Evolutionary conservation across 2,797 vertebrate species (phyloP).

Genomic region (Ctenopoma kingsleyae): DNA sequence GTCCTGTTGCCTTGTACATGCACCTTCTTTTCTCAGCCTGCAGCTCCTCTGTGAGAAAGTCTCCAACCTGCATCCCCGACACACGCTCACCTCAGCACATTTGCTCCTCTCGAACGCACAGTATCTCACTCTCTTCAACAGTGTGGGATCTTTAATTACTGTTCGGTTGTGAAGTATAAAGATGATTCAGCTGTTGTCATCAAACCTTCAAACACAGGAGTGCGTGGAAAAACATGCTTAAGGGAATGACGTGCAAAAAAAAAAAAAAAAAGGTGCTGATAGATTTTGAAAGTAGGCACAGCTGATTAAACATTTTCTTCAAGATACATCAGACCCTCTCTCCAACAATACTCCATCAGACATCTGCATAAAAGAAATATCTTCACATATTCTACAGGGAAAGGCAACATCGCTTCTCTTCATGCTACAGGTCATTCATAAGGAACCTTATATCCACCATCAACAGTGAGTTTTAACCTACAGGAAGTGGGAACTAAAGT

Average conservation of each 20-base stretch:
- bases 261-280: constrained; percentile 16
- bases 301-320: constrained; percentile 39
- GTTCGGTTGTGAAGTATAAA: constrained; percentile 22
- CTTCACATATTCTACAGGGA: background rate
- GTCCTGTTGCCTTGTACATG: background rate
- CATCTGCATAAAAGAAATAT: background rate
- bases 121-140: background rate
- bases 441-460: background rate
- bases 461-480: constrained; percentile 1
- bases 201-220: constrained; percentile 13
- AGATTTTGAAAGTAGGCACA: constrained; percentile 22
- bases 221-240: background rate
- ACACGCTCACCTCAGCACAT: background rate
- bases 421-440: background rate
- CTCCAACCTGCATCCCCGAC: background rate
- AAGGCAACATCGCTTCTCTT: background rate
- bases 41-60: background rate
- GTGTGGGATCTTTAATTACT: constrained; percentile 31
- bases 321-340: constrained; percentile 11
- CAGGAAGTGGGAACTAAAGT: constrained; percentile 13
- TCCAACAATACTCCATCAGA: constrained; percentile 1
- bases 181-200: constrained; percentile 50
- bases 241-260: constrained; percentile 18
- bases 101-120: background rate
- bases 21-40: background rate